Base-by-base conservation (phyloP, 2,888 invertebrate species). In the Agonopterix subpropinquella region DNA sequence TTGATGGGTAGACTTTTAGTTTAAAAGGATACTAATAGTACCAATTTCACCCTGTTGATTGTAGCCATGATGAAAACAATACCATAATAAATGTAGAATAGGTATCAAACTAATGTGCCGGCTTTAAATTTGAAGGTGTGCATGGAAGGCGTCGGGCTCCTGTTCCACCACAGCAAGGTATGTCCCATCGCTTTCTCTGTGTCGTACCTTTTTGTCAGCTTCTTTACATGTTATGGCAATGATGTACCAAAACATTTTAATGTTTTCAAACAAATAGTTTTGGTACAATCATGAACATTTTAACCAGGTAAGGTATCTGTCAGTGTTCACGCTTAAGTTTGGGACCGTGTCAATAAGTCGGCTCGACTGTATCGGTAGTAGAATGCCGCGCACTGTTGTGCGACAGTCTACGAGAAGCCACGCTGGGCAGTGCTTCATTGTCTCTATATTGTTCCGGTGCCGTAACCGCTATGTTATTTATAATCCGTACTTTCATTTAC, bases 151-250 rank as follows among this genome's bases (percentile, higher is more conserved):
- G 98, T 99, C 70, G 98, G 98, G 66, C 93, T 99, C 64, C 95
- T 99, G 70, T 98, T 99, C 91, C 98, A 98, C 69, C 98, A 98
- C 88, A 98, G 98, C 94, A 99, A 99, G 98, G 99, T 99, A 94
- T 82, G 79, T 74, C 56, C 52, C 57, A 59, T 54, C 52, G 64
- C 66, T 73, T 73, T 53, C 56, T 61, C 48, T 51, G 45, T 65
- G 55, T 69, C 59, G 57, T 65, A 63, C 50, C 39, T 77, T 80
- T 81, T 76, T 77, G 79, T 87, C 77, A 67, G 85, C 84, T 87
- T 89, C 62, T 77, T 74, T 70, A 59, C 62, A 70, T 79, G 76
- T 77, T 64, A 71, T 68, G 63, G 65, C 65, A 56, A 61, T 73
- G 74, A 77, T 72, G 67, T 79, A 74, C 80, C 80, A 80, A 80